Evolutionary conservation across 2,113 vertebrate species (phyloP), one percentile per base, ranked within the genome.

Genomic region (Cinclus mexicanus): DNA sequence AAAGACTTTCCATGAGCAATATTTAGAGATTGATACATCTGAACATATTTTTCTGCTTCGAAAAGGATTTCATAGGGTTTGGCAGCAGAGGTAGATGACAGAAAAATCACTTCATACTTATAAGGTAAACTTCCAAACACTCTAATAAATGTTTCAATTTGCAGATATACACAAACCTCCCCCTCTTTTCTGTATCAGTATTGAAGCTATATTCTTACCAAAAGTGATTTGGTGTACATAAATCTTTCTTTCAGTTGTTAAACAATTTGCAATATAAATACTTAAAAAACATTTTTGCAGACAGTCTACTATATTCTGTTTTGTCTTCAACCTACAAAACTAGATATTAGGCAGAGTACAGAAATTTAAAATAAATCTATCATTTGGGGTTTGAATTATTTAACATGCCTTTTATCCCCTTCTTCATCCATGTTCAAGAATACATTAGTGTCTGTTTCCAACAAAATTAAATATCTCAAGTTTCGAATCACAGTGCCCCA

Each of bases 161-260:
- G 5, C 10, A 61, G 18, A 4, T 57, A 49, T 41, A n/a, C 2
- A 20, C 3, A 61, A 49, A 31, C 37, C 53, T 20, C 12, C 0
- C 2, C 4, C 7, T 46, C 0, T 49, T 64, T 86, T 78, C 25
- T 78, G 5, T 46, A n/a, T 19, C 14, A 42, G 1, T 80, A 44
- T 44, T 76, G 49, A 64, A 86, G 23, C 4, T 50, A 12, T 63
- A 71, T 60, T 72, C 4, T 78, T 74, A 49, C 2, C 55, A 8
- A 7, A 87, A 74, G 16, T 49, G 22, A 46, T n/a, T 81, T 28
- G 81, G 4, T 57, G 6, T 26, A 64, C 33, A 70, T 41, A 60
- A 4, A 0, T 71, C 33, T 37, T 93, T 71, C 37, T 49, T 93
- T 70, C 7, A 26, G 7, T 44, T 81, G 17, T 61, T 78, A 61